phyloP scores from a whole-genome alignment of 2,113 vertebrate species.

The Delphinus delphis region DNA sequence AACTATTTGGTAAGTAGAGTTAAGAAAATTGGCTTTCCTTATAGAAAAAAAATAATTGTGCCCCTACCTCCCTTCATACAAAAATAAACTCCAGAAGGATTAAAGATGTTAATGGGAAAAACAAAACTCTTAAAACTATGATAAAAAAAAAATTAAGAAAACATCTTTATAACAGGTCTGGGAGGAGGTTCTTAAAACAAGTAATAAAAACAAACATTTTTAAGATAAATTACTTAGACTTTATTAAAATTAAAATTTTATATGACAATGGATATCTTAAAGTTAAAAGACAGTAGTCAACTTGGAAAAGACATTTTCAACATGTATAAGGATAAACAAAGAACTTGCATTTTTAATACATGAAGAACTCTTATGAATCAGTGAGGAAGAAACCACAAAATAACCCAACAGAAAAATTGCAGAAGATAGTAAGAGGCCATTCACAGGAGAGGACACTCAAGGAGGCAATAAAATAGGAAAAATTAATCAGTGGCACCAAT shows the following conservation, averaged over 20 bases:
- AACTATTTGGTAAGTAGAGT: not conserved
- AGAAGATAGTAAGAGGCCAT: not conserved
- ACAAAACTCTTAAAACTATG: not conserved
- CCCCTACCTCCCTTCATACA: not conserved
- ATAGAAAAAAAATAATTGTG: not conserved
- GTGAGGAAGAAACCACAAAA: not conserved
- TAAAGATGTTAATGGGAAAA: not conserved
- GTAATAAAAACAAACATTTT: not conserved
- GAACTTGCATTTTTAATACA: not conserved
- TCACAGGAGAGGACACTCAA: not conserved
- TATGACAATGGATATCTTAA: not conserved
- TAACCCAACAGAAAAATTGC: not conserved
- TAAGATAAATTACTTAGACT: not conserved
- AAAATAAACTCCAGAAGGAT: not conserved
- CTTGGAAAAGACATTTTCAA: not conserved
- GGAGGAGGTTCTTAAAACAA: not conserved
- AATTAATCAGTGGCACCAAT: not conserved
- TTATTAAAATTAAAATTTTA: conserved; percentile 30
- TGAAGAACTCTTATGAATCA: not conserved
- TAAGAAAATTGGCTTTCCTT: conserved; percentile 25
- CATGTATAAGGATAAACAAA: not conserved
- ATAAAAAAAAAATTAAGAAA: not conserved
- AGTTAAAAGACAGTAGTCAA: not conserved
- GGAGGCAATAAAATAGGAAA: not conserved
- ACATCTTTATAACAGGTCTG: not conserved